Evolutionary conservation across 2,888 invertebrate species (phyloP).

Genomic region (Callinectes sapidus): DNA sequence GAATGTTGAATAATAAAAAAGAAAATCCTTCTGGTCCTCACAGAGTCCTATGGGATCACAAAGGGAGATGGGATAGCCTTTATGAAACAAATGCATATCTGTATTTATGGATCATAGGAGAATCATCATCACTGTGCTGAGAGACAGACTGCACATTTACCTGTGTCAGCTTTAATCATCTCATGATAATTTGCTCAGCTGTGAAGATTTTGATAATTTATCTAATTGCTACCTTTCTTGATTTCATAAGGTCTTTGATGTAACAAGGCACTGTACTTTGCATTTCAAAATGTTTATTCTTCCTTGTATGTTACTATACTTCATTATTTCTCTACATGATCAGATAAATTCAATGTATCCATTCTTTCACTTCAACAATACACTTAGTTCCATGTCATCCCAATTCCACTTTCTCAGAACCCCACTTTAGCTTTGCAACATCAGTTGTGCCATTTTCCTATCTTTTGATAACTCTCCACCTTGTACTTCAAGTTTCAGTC

Average conservation of each 20-base stretch:
- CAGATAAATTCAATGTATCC: neutral
- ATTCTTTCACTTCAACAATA: neutral
- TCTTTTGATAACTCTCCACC: neutral
- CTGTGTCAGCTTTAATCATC: neutral
- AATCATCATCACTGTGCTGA: neutral
- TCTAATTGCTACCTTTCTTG: neutral
- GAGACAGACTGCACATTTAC: neutral
- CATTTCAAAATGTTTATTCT: neutral
- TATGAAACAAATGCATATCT: neutral
- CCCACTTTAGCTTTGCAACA: neutral
- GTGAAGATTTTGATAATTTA: neutral
- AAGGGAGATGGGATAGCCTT: neutral
- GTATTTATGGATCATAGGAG: neutral
- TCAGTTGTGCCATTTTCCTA: neutral
- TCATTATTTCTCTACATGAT: neutral
- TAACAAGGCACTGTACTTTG: neutral
- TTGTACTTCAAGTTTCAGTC: neutral
- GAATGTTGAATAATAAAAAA: neutral
- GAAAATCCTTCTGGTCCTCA: neutral
- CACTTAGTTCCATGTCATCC: neutral
- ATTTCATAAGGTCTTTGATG: neutral
- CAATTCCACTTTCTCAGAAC: neutral
- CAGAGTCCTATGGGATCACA: neutral
- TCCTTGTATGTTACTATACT: neutral
- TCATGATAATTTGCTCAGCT: neutral